A percentile compares a stretch with the other conserved stretches of the same genome.
These are phyloP conservation scores for Aradus depressus DNA, from an alignment of 2,888 invertebrate species.

Conservation along the genomic window DNA sequence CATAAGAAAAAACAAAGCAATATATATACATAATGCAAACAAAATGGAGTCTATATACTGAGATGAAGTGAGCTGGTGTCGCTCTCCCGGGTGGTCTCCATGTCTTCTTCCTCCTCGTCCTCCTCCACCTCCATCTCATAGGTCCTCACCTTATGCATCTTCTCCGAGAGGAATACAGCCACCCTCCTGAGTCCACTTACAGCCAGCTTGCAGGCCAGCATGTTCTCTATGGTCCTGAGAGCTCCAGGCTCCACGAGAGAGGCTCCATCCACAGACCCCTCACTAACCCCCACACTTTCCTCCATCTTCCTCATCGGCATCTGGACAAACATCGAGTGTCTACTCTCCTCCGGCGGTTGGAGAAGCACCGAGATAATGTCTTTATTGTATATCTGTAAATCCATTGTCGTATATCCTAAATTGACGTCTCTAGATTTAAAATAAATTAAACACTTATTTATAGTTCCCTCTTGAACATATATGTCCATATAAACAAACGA, in stretches of 20 bases:
- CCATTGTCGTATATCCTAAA: constrained; percentile 39
- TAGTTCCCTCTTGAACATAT: constrained; percentile 37
- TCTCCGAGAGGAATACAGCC: constrained; percentile 71
- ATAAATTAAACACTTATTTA: constrained; percentile 12
- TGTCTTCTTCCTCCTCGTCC: constrained; percentile 73
- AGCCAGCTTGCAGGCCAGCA: constrained; percentile 57
- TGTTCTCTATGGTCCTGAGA: constrained; percentile 51
- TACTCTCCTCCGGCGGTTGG: constrained; percentile 43
- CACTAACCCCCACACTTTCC: neutral
- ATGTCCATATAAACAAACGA: constrained; percentile 45
- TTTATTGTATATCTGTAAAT: constrained; percentile 64
- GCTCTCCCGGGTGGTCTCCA: constrained; percentile 19
- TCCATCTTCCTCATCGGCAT: constrained; percentile 11
- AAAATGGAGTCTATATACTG: constrained; percentile 9
- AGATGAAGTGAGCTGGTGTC: constrained; percentile 17
- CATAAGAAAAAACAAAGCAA: too few species aligned
- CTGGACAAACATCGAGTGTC: constrained; percentile 36
- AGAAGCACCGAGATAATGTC: constrained; percentile 60
- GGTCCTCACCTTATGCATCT: constrained; percentile 64
- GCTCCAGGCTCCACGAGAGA: constrained; percentile 28
- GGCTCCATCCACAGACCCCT: constrained; percentile 28
- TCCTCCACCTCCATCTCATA: constrained; percentile 91
- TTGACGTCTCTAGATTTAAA: constrained; percentile 20
- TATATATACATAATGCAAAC: neutral
- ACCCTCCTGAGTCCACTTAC: constrained; percentile 78